Evolutionary conservation across 1,140 invertebrate species (phyloP).

Genomic region (Hypothenemus hampei): DNA sequence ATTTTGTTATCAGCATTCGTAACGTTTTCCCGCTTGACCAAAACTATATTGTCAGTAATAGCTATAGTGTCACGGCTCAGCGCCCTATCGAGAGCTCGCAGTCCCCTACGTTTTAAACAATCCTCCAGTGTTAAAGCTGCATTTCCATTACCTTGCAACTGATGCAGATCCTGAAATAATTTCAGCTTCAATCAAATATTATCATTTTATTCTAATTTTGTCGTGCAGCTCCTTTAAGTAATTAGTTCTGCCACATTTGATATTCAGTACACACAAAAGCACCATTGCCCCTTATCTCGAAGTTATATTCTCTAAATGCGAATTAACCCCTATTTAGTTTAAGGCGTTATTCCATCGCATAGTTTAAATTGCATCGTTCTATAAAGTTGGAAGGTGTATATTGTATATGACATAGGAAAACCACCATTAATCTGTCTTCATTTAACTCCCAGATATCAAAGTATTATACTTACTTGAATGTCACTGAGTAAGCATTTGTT

Average conservation of each 20-base stretch:
- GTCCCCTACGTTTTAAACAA: conserved; percentile 26
- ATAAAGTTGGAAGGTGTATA: no score
- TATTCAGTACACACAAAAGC: not conserved
- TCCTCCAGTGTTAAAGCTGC: conserved; percentile 15
- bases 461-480: no score
- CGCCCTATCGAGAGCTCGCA: conserved; percentile 26
- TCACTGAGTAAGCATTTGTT: no score
- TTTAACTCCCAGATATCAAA: no score
- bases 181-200: conserved; percentile 2
- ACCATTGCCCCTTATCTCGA: not conserved
- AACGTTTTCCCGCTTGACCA: conserved; percentile 21
- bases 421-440: no score
- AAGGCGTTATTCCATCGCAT: no score
- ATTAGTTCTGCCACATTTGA: not conserved
- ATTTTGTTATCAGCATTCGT: not conserved
- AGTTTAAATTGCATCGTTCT: no score
- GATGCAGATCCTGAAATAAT: conserved; percentile 5
- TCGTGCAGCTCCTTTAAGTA: no score
- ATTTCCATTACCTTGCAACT: not conserved
- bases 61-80: conserved; percentile 28
- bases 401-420: no score
- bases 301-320: not conserved
- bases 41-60: conserved; percentile 13
- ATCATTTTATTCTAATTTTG: not conserved
- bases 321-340: not conserved